phyloP scores from a whole-genome alignment of 2,888 invertebrate genomes.

The Epinotia bilunana region DNA sequence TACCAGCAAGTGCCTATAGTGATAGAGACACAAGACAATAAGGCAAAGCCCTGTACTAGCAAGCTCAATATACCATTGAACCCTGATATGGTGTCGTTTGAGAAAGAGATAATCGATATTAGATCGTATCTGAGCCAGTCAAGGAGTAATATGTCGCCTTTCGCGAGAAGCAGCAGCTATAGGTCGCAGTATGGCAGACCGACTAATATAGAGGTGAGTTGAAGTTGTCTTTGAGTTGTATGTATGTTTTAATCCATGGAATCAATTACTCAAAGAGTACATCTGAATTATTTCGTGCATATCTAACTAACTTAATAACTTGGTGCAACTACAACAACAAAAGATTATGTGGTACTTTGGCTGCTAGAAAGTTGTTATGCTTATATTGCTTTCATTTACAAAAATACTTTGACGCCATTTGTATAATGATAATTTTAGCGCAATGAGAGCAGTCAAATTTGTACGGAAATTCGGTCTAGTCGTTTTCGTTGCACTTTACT shows the following conservation, averaged over 20 bases:
- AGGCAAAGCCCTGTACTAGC: conserved; percentile 62
- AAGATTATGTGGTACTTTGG: too few species aligned
- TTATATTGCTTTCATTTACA: too few species aligned
- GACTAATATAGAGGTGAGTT: conserved; percentile 79
- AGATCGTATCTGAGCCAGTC: conserved; percentile 90
- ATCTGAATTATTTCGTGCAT: too few species aligned
- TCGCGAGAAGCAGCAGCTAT: conserved; percentile 88
- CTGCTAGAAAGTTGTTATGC: too few species aligned
- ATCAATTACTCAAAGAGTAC: too few species aligned
- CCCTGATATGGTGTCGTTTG: conserved; percentile 81
- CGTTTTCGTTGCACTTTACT: too few species aligned
- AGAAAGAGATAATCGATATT: conserved; percentile 87
- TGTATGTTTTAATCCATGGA: too few species aligned
- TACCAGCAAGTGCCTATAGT: conserved; percentile 88
- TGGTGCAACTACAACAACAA: too few species aligned
- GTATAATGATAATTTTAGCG: too few species aligned
- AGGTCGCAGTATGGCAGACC: conserved; percentile 87
- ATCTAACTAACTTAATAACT: not conserved
- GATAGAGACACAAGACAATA: conserved; percentile 82
- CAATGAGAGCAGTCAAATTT: too few species aligned
- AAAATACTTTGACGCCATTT: too few species aligned
- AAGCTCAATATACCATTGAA: conserved; percentile 79
- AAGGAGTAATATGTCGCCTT: conserved; percentile 88
- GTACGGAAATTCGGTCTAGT: too few species aligned
- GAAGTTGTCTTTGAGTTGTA: not conserved